phyloP scores from a whole-genome alignment of 2,797 vertebrate genomes.

The Sebastolobus altivelis region DNA sequence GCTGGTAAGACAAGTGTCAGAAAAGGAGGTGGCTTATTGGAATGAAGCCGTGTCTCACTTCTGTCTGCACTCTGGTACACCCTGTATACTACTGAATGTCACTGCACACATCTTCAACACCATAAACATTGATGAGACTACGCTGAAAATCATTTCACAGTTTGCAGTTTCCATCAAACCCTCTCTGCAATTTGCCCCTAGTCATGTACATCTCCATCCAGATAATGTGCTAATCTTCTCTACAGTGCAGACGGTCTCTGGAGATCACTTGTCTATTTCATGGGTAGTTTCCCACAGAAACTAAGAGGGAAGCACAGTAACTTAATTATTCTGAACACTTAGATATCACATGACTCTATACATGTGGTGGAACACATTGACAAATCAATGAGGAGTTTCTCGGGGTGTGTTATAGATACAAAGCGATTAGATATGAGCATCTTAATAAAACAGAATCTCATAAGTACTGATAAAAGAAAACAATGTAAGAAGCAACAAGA shows the following conservation, averaged over 20 bases:
- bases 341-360: constrained; percentile 14
- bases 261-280: constrained; percentile 77
- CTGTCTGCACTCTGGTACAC: constrained; percentile 21
- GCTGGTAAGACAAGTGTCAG: constrained; percentile 4
- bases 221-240: constrained; percentile 76
- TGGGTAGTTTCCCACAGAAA: constrained; percentile 70
- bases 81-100: constrained; percentile 52
- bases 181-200: constrained; percentile 52
- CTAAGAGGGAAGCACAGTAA: constrained; percentile 41
- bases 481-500: not conserved
- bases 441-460: not conserved
- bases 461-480: not conserved
- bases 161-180: constrained; percentile 70
- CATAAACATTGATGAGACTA: constrained; percentile 74
- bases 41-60: constrained; percentile 29
- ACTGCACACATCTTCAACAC: constrained; percentile 55
- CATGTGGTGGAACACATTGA: constrained; percentile 7
- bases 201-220: constrained; percentile 72
- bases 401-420: not conserved
- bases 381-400: not conserved
- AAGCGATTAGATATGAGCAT: not conserved
- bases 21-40: constrained; percentile 26
- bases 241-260: constrained; percentile 53
- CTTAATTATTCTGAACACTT: constrained; percentile 63
- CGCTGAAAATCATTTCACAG: constrained; percentile 75